These are phyloP conservation scores for Halictus quadricinctus DNA, from an alignment of 2,888 invertebrate species.

Conservation along the genomic window DNA sequence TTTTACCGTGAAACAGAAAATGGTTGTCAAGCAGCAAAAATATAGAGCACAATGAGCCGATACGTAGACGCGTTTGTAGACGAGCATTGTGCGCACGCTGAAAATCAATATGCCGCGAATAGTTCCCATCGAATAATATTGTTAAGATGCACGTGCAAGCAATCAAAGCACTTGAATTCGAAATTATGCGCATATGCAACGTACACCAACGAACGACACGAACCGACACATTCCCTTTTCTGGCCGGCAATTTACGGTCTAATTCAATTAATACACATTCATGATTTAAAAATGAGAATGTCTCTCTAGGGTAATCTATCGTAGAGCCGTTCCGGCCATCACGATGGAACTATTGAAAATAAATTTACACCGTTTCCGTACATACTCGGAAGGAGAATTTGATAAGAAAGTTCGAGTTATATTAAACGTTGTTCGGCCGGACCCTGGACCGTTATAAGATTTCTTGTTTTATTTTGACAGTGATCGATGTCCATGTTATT, in stretches of 20 bases:
- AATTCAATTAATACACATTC: constrained; percentile 33
- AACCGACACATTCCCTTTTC: not conserved
- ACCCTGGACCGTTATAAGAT: constrained; percentile 42
- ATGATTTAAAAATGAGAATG: constrained; percentile 38
- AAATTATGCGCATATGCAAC: not conserved
- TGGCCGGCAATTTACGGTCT: not conserved
- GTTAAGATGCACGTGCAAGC: not conserved
- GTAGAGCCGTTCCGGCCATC: not conserved
- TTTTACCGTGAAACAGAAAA: not conserved
- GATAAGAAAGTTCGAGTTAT: constrained; percentile 60
- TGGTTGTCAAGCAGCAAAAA: not conserved
- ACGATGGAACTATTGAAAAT: constrained; percentile 46
- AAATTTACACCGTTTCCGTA: constrained; percentile 41
- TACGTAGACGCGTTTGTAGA: not conserved
- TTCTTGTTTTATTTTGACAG: constrained; percentile 68
- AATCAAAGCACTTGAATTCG: not conserved
- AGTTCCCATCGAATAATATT: not conserved
- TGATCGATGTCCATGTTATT: constrained; percentile 70
- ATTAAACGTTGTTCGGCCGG: constrained; percentile 65
- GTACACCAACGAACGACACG: not conserved
- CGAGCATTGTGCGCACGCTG: not conserved
- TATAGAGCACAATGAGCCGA: not conserved
- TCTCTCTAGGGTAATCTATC: constrained; percentile 16
- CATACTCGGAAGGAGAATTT: constrained; percentile 35
- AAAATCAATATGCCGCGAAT: not conserved